A percentile compares a stretch with the other conserved stretches of the same genome.
phyloP scores from a whole-genome alignment of 2,888 invertebrate genomes.

The Cataglyphis altisquamis region DNA sequence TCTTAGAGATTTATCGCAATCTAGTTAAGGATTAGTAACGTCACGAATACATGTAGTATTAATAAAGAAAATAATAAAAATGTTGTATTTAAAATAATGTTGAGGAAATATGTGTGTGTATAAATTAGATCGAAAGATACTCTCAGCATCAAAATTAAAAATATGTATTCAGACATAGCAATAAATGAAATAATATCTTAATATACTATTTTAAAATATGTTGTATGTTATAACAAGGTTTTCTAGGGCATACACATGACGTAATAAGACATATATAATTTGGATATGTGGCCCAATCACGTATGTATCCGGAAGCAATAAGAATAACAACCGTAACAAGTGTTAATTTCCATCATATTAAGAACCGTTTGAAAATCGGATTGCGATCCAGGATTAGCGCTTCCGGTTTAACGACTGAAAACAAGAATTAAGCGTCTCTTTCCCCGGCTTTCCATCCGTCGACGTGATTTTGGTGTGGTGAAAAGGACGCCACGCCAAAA shows the following conservation, averaged over 20 bases:
- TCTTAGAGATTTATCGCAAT: conserved; percentile 42
- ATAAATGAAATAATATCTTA: neutral
- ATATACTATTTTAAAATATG: neutral
- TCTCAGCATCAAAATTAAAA: neutral
- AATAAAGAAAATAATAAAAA: conserved; percentile 1
- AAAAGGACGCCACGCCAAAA: conserved; percentile 68
- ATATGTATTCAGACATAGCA: neutral
- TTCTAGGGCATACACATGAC: neutral
- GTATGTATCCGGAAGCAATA: neutral
- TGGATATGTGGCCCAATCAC: neutral
- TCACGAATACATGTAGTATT: conserved; percentile 2
- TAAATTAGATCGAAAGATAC: neutral
- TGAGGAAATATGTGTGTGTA: neutral
- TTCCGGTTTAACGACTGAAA: conserved; percentile 52
- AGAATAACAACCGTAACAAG: conserved; percentile 29
- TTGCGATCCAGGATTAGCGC: conserved; percentile 32
- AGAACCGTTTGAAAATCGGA: conserved; percentile 24
- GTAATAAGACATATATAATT: neutral
- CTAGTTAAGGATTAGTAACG: conserved; percentile 31
- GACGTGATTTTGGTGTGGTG: conserved; percentile 63
- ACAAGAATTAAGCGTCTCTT: conserved; percentile 50
- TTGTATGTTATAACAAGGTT: neutral
- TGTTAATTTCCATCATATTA: conserved; percentile 34
- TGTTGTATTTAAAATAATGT: neutral
- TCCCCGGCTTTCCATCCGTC: conserved; percentile 38